phyloP scores from a whole-genome alignment of 2,113 vertebrate genomes.

The Bubo scandiacus region DNA sequence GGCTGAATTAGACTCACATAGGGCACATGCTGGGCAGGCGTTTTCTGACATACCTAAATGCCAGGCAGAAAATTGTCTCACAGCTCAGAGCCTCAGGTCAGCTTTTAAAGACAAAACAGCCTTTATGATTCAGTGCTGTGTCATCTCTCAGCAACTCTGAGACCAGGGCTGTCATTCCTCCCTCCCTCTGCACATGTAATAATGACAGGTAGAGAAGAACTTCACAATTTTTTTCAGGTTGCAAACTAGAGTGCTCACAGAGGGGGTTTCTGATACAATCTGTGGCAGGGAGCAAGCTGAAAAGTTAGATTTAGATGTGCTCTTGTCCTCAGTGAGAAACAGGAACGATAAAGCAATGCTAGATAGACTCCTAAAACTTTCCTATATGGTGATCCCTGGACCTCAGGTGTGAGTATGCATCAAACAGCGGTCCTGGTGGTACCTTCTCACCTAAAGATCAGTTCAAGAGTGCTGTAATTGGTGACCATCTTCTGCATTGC shows the following conservation, averaged over 20 bases:
- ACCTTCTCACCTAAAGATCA: background rate
- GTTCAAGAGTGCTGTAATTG: background rate
- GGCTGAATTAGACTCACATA: background rate
- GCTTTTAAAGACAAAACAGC: slow-evolving; percentile 18
- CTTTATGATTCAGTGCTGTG: slow-evolving; percentile 16
- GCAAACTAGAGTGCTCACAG: background rate
- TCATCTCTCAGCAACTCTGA: background rate
- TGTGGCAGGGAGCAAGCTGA: background rate
- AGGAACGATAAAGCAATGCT: background rate
- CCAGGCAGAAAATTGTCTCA: background rate
- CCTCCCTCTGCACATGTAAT: background rate
- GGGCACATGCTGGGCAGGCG: background rate
- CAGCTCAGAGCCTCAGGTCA: background rate
- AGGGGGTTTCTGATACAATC: background rate
- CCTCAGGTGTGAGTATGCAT: background rate
- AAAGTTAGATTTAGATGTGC: background rate
- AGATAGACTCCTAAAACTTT: background rate
- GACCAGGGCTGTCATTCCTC: slow-evolving; percentile 8
- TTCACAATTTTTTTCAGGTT: background rate
- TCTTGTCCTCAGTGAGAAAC: background rate
- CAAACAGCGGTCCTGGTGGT: background rate
- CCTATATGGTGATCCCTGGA: background rate
- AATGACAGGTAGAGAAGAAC: background rate
- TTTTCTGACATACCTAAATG: background rate
- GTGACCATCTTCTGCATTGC: background rate